Base-by-base conservation (phyloP, 92 coral and sea anemone species). In the Phenganax marumi region DNA sequence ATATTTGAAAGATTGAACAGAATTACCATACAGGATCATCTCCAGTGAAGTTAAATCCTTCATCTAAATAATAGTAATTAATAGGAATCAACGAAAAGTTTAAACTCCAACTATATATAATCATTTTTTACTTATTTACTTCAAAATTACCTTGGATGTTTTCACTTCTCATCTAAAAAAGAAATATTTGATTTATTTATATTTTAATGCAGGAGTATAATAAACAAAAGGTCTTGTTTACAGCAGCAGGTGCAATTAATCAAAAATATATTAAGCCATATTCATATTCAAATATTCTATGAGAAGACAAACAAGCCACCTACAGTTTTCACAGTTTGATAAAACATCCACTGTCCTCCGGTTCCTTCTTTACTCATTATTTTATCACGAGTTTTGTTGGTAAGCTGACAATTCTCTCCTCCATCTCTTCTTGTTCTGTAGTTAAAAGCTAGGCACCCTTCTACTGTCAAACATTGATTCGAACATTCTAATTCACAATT, bases 391-490 rank as follows among this genome's bases (percentile, higher is more conserved):
- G 72, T 66, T 66, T 66, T 66, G 43, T 66, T 33, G 6, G 49
- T 66, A 16, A 66, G 49, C 19, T 66, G 72, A 66, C 72, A 66
- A 66, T 66, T 66, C 49, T 8, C 47, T 33, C 14, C 49, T 49
- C 33, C 13, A 7, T 18, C 33, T 14, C 49, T 24, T 6, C 14
- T 6, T 10, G 72, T 12, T 33, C n/a, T 66, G 72, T 66, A 66
- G 72, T 66, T 66, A n/a, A 66, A 66, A 3, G 72, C 26, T n/a
- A 66, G 0, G 43, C 72, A 66, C 6, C 49, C 48, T 0, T 0
- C 1, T 7, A 12, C 49, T 6, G 33, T 33, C 49, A 66, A 49
- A 25, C 72, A 66, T 25, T 25, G 49, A 66, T 25, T 3, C 14
- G 50, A 25, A 66, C 72, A 66, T 66, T 66, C n/a, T 22, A 66